Conservation (phyloP, 2,797 vertebrate species). For the Mus minutoides region DNA sequence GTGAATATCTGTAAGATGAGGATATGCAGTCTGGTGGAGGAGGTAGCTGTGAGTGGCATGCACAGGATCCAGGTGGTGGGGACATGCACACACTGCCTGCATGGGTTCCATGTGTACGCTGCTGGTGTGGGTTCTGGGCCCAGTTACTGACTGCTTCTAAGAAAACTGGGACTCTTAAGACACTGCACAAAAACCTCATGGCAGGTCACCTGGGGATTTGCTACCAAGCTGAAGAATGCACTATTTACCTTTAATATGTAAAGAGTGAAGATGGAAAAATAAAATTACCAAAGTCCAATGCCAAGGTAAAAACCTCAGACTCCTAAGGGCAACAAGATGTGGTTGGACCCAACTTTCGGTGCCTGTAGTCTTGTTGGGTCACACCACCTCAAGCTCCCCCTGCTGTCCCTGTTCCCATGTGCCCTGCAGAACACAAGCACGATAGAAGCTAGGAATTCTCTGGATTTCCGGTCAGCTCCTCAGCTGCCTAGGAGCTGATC, state of each 20-base stretch:
- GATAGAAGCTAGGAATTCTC: not conserved
- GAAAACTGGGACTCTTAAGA: not conserved
- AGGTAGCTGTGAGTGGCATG: not conserved
- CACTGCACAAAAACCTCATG: fast-evolving
- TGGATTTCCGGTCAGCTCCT: too few species aligned
- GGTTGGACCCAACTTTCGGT: not conserved
- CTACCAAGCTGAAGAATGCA: not conserved
- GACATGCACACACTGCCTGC: not conserved
- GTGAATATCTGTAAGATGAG: not conserved
- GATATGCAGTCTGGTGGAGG: not conserved
- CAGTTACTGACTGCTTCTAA: fast-evolving
- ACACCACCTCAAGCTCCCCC: not conserved
- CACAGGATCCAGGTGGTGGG: not conserved
- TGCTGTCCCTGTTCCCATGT: not conserved
- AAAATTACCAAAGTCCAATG: not conserved
- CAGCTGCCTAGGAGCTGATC: not conserved
- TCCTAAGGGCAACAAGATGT: not conserved
- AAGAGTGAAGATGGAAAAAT: not conserved
- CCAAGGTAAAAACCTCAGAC: not conserved
- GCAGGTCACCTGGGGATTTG: not conserved
- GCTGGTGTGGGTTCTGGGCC: fast-evolving
- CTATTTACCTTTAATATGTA: not conserved
- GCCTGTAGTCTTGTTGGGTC: not conserved
- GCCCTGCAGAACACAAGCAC: not conserved
- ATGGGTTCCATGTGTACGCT: not conserved